phyloP scores from a whole-genome alignment of 2,113 vertebrate genomes.

The Gasterosteus aculeatus region DNA sequence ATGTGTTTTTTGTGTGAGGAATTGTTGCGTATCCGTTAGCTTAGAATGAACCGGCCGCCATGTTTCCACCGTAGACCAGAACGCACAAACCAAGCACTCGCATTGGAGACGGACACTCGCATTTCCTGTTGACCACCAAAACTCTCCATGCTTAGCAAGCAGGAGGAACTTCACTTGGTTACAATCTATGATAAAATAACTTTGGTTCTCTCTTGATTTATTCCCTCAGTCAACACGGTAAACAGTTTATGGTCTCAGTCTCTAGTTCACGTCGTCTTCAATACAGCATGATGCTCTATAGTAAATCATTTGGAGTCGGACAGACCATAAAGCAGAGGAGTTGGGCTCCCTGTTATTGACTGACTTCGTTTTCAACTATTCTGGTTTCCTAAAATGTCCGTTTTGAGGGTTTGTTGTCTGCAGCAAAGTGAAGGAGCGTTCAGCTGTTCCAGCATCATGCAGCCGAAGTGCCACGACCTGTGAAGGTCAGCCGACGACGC shows the following conservation, averaged over 20 bases:
- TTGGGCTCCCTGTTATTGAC: neutral
- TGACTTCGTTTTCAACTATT: neutral
- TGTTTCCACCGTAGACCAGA: neutral
- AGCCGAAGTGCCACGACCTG: neutral
- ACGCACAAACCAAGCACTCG: neutral
- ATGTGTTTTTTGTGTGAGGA: no score
- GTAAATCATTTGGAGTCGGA: no score
- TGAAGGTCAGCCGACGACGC: neutral
- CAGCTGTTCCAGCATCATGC: neutral
- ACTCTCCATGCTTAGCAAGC: neutral
- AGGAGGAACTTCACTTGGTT: neutral
- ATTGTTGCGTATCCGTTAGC: no score
- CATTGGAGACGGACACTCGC: neutral
- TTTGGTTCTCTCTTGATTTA: no score
- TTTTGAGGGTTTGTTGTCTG: neutral
- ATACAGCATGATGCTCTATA: no score
- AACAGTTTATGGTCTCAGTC: no score
- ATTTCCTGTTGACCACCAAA: neutral
- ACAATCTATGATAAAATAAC: neutral
- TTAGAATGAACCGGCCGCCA: no score
- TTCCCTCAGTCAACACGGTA: neutral
- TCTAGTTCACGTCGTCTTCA: no score
- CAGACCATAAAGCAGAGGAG: no score
- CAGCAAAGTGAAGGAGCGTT: neutral
- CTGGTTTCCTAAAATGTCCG: no score